Evolutionary conservation across 2,888 invertebrate species (phyloP).

Genomic region (Tenthredo distinguenda): DNA sequence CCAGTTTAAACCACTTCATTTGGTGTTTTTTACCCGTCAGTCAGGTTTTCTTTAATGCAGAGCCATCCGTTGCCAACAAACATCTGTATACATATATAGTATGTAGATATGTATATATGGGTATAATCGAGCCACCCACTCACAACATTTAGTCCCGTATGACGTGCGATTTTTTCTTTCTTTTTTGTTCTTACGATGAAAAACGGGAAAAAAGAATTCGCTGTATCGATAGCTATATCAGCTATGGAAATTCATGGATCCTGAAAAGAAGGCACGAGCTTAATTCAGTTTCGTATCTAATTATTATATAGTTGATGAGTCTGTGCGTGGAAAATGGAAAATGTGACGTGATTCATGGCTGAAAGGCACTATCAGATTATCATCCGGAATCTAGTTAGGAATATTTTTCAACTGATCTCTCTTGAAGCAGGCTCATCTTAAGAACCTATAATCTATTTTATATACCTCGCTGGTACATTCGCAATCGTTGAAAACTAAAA

Average conservation of each 20-base stretch:
- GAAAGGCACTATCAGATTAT: not conserved
- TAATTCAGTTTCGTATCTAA: not conserved
- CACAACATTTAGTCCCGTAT: not conserved
- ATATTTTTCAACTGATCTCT: not conserved
- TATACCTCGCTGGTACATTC: not conserved
- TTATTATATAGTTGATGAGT: not conserved
- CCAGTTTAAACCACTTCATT: conserved; percentile 36
- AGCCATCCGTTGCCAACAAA: conserved; percentile 16
- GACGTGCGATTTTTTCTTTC: not conserved
- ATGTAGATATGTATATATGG: not conserved
- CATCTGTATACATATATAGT: not conserved
- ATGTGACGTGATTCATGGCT: not conserved
- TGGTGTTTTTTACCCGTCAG: conserved; percentile 29
- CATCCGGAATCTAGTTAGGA: not conserved
- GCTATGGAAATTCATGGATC: not conserved
- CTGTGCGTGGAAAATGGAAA: not conserved
- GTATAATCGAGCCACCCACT: conserved; percentile 14
- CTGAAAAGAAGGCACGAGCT: not conserved
- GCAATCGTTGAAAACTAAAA: conserved; percentile 23
- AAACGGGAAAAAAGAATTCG: not conserved
- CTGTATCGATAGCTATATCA: not conserved
- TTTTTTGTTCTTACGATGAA: not conserved
- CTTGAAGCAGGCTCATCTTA: not conserved
- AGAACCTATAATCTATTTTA: not conserved
- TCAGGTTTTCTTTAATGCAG: conserved; percentile 39